Base-by-base conservation (phyloP, 2,113 vertebrate genomes). In the Brachypteracias leptosomus region DNA sequence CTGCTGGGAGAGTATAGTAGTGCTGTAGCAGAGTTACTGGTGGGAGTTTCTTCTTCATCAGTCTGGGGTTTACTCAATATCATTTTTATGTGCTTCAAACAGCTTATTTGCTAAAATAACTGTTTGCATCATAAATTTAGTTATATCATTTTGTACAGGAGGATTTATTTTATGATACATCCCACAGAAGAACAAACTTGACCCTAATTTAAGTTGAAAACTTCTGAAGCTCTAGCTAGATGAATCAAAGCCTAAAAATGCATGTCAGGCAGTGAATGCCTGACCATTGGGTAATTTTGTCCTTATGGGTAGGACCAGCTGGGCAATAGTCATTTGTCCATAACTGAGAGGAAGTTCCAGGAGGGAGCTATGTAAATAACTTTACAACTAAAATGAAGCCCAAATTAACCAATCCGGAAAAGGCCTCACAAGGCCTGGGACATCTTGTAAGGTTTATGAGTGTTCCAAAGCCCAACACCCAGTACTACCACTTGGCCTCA, bases 1-100 rank as follows among this genome's bases (percentile, higher is more conserved):
- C 63, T 76, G 22, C 10, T 9, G 44, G 21, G 0, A 1, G 3
- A 63, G 2, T 52, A 28, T 1, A 1, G 1, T 44, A 9, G 4
- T 87, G 7, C 24, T 82, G n/a, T 16, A 67, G 35, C 38, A 77
- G 26, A 80, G 16, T 63, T 84, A 79, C 13, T 65, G 12, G 4
- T 70, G 15, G 10, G 21, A 70, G 3, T 52, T 78, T 51, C 46
- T 58, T 91, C 29, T 70, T 86, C 16, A 33, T 67, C 25, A 65
- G 7, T 36, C 11, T 61, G 7, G 7, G 1, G 33, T 71, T 76
- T 76, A 44, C 6, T 58, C 26, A 57, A 1, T 42, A 28, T 47
- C 78, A 42, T 38, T 94, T 81, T 87, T 24, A 67, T n/a, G 13
- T 46, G 9, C 4, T 90, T 82, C 57, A 79, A 44, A 57, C 4